Conservation (phyloP, 2,113 vertebrate genomes). For the Acrocephalus arundinaceus region DNA sequence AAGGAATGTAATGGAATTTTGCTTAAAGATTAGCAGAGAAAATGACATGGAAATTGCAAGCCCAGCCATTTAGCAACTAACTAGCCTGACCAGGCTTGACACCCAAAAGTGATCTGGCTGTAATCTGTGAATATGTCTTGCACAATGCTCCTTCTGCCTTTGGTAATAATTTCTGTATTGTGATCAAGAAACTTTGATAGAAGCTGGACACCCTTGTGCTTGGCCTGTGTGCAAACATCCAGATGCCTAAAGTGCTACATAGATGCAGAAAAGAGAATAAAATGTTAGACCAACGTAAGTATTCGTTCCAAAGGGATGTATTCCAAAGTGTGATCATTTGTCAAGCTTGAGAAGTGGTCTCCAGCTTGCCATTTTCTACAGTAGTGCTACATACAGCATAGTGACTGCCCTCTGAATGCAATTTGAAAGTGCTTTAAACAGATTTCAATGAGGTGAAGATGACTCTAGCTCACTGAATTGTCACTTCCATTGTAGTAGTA, state of each 20-base stretch:
- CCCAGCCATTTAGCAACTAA: not conserved
- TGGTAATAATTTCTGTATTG: not conserved
- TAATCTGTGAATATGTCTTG: not conserved
- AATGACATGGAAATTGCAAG: not conserved
- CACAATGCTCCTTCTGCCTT: not conserved
- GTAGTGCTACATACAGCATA: not conserved
- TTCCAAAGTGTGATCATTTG: not conserved
- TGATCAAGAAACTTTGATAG: not conserved
- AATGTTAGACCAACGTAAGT: not conserved
- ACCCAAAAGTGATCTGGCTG: not conserved
- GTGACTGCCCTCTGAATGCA: not conserved
- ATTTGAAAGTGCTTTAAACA: not conserved
- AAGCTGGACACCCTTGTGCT: not conserved
- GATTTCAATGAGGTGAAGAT: not conserved
- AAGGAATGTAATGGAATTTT: not conserved
- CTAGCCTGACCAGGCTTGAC: not conserved
- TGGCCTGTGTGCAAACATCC: not conserved
- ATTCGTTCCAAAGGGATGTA: not conserved
- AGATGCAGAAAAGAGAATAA: not conserved
- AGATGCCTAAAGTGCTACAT: not conserved
- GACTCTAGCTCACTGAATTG: not conserved
- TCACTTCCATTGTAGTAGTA: not conserved
- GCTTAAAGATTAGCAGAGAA: constrained; percentile 1
- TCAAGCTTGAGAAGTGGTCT: not conserved
- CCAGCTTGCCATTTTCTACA: not conserved